phyloP scores from a whole-genome alignment of 2,113 vertebrate species.

The Tyto alba region DNA sequence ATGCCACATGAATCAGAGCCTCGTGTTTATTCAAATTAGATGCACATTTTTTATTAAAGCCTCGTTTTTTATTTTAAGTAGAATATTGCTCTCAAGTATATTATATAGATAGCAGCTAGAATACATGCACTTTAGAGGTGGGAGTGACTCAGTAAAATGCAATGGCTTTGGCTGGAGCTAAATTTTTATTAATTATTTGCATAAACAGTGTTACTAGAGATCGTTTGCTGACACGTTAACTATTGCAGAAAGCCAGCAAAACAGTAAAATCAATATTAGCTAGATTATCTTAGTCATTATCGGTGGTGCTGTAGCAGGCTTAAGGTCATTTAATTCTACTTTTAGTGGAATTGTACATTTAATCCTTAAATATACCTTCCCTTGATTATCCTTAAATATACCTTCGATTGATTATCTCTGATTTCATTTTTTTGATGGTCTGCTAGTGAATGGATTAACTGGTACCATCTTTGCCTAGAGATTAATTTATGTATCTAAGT shows the following conservation, averaged over 20 bases:
- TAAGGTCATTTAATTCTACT: conserved; percentile 40
- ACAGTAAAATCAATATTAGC: neutral
- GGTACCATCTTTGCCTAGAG: conserved; percentile 11
- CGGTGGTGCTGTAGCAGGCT: neutral
- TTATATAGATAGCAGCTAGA: neutral
- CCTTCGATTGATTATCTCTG: conserved; percentile 15
- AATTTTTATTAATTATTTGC: neutral
- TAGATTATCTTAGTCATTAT: neutral
- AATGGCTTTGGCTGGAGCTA: neutral
- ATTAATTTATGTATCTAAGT: conserved; percentile 48
- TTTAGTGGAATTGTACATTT: conserved; percentile 38
- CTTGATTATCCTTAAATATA: conserved; percentile 38
- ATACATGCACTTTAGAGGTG: neutral
- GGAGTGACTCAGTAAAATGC: neutral
- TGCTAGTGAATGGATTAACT: conserved; percentile 23
- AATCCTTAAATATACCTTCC: conserved; percentile 30
- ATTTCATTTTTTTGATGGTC: conserved; percentile 20
- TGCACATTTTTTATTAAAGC: neutral
- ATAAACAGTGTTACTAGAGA: neutral
- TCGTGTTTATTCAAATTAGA: neutral
- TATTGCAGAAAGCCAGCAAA: neutral
- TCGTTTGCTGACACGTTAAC: neutral
- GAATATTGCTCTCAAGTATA: neutral
- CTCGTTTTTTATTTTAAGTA: neutral
- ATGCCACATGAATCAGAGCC: neutral